Conservation (phyloP, 2,888 invertebrate genomes). For the Parelbella ahira region DNA sequence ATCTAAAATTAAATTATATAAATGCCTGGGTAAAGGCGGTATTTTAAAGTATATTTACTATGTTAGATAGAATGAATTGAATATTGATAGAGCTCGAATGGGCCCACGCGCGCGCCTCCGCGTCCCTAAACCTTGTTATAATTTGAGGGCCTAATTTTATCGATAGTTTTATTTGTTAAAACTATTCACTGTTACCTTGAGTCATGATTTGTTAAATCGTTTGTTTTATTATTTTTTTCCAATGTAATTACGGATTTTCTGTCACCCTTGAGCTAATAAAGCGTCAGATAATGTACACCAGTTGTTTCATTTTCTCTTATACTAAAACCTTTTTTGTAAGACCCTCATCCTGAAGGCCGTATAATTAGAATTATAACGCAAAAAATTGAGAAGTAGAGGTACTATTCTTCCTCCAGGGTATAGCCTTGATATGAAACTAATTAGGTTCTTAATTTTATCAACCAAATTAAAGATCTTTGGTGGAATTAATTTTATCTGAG, state of each 20-base stretch:
- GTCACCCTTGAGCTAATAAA: conserved; percentile 78
- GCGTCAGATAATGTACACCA: conserved; percentile 71
- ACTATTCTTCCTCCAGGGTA: too few relatives aligned
- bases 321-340: too few relatives aligned
- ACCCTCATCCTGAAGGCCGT: too few relatives aligned
- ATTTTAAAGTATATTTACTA: conserved; percentile 29
- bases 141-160: conserved; percentile 67
- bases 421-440: too few relatives aligned
- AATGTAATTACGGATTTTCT: conserved; percentile 76
- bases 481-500: too few relatives aligned
- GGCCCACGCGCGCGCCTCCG: too few relatives aligned
- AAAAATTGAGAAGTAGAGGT: too few relatives aligned
- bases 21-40: conserved; percentile 12
- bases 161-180: conserved; percentile 74
- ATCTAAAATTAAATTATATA: conserved; percentile 6
- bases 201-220: conserved; percentile 79
- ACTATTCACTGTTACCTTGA: conserved; percentile 77
- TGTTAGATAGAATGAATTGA: conserved; percentile 26
- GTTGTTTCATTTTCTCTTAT: conserved; percentile 70
- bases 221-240: conserved; percentile 76
- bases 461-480: too few relatives aligned
- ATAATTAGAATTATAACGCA: too few relatives aligned
- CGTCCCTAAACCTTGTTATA: conserved; percentile 65
- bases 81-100: conserved; percentile 26
- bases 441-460: too few relatives aligned